These are phyloP conservation scores for Sarcophaga caerulescens DNA, from an alignment of 2,888 invertebrate species.

Conservation along the genomic window DNA sequence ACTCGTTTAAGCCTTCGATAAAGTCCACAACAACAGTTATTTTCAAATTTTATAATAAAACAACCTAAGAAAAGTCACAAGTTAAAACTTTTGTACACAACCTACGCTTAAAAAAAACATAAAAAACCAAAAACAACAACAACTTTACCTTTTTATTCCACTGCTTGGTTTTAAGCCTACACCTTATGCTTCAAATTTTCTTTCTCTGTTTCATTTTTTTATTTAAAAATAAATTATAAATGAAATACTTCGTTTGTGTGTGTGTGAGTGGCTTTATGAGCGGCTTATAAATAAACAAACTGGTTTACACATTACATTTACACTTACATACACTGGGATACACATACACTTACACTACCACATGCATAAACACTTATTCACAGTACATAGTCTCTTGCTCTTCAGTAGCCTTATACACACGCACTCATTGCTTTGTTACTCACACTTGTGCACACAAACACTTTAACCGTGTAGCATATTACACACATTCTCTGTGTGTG, in stretches of 20 bases:
- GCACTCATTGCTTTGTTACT: neutral
- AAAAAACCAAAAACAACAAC: too few relatives aligned
- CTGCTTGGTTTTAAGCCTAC: neutral
- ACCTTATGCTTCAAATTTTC: constrained; percentile 7
- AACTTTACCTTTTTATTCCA: neutral
- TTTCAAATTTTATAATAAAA: too few relatives aligned
- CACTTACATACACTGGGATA: neutral
- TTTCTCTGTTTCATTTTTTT: too few relatives aligned
- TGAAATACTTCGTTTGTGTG: neutral
- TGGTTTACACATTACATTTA: too few relatives aligned
- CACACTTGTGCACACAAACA: neutral
- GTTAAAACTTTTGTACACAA: too few relatives aligned
- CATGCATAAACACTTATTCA: neutral
- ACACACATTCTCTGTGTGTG: too few relatives aligned
- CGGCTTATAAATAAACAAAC: constrained; percentile 42
- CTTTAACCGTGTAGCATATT: too few relatives aligned
- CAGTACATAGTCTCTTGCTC: neutral
- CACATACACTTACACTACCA: constrained; percentile 8
- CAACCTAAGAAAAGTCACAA: too few relatives aligned
- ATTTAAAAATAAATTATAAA: constrained; percentile 17
- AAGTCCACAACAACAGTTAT: too few relatives aligned
- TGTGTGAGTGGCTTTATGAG: constrained; percentile 28
- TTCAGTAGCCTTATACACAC: too few relatives aligned
- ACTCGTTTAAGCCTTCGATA: too few relatives aligned
- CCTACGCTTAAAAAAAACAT: too few relatives aligned